Percentiles rank a stretch among this genome's conserved stretches.
phyloP scores from a whole-genome alignment of 2,888 invertebrate species.

The Tenthredo amoena region DNA sequence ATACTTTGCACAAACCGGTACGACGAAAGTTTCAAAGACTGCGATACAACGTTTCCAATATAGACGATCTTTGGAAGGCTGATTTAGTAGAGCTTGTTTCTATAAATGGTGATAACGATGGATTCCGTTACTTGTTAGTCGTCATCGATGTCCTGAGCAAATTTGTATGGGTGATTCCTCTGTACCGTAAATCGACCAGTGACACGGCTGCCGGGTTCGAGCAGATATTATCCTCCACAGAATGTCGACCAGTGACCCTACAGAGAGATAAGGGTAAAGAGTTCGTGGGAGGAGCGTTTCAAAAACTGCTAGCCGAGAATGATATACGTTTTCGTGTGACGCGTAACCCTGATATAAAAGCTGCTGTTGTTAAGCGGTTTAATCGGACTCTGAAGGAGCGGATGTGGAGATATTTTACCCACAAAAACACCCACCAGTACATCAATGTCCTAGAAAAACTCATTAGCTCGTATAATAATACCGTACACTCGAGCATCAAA shows the following conservation, averaged over 20 bases:
- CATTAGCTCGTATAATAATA: slow-evolving; percentile 63
- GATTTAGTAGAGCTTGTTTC: slow-evolving; percentile 41
- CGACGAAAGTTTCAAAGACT: slow-evolving; percentile 54
- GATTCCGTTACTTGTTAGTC: slow-evolving; percentile 56
- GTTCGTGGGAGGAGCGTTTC: too few species aligned
- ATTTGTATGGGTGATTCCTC: slow-evolving; percentile 62
- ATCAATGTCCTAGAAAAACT: slow-evolving; percentile 63
- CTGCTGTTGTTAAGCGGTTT: slow-evolving; percentile 64
- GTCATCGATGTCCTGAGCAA: slow-evolving; percentile 61
- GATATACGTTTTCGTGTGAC: too few species aligned
- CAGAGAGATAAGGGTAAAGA: slow-evolving; percentile 49
- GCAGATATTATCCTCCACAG: slow-evolving; percentile 56
- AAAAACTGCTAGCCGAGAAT: too few species aligned
- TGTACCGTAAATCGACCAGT: slow-evolving; percentile 58
- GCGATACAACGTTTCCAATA: slow-evolving; percentile 55
- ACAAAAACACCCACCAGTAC: slow-evolving; percentile 62
- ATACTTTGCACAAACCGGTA: slow-evolving; percentile 56
- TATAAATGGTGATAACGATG: slow-evolving; percentile 55
- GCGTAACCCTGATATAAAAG: too few species aligned
- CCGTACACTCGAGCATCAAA: slow-evolving; percentile 54
- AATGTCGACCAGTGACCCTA: slow-evolving; percentile 54
- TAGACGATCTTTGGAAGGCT: slow-evolving; percentile 54
- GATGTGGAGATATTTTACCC: slow-evolving; percentile 66
- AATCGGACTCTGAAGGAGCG: slow-evolving; percentile 67
- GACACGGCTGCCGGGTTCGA: slow-evolving; percentile 58